Evolutionary conservation across 2,113 vertebrate genomes (phyloP), one percentile per base, ranked within the genome.

Genomic region (Pongo abelii): DNA sequence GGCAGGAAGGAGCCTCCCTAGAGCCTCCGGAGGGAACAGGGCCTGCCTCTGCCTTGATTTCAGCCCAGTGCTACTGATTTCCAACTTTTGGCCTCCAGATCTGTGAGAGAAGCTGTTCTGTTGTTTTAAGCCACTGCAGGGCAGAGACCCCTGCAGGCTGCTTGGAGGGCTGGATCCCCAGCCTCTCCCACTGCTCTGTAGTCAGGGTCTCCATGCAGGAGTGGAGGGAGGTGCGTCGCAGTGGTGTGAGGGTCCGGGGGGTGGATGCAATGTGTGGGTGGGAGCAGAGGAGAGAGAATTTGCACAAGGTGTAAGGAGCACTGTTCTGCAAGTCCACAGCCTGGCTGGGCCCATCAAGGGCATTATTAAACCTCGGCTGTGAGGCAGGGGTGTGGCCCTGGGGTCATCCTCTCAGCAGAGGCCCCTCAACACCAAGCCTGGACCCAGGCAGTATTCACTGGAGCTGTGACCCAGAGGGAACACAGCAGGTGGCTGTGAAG

Each of bases 21-120:
- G 72, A 18, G 72, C 64, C 52, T 5, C 23, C 2, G 0, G 1
- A 8, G 2, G 6, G 18, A 11, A n/a, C 5, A 3, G 0, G 4
- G 72, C 61, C 57, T 10, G 20, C 38, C 8, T 3, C 38, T 50
- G 32, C 23, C 13, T 23, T 1, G 25, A 59, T 5, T 0, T 32
- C 84, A 35, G 46, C 46, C 52, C 79, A 11, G 32, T 0, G 59
- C 32, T 20, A 2, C 83, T 8, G 25, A 14, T 16, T 32, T 78
- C 59, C 14, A 5, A 0, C 46, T 14, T 46, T 70, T 14, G 89
- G 20, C 18, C 75, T 18, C 74, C 67, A 35, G 74, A 70, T 8
- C 74, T 23, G 2, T 7, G 50, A 20, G 61, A 57, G 74, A 40
- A 8, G 6, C 2, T 6, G 1, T 18, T 8, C 40, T 72, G 6